Percentiles rank a stretch among this genome's conserved stretches.
Evolutionary conservation across 2,113 vertebrate genomes (phyloP).

Genomic region (Carlito syrichta): DNA sequence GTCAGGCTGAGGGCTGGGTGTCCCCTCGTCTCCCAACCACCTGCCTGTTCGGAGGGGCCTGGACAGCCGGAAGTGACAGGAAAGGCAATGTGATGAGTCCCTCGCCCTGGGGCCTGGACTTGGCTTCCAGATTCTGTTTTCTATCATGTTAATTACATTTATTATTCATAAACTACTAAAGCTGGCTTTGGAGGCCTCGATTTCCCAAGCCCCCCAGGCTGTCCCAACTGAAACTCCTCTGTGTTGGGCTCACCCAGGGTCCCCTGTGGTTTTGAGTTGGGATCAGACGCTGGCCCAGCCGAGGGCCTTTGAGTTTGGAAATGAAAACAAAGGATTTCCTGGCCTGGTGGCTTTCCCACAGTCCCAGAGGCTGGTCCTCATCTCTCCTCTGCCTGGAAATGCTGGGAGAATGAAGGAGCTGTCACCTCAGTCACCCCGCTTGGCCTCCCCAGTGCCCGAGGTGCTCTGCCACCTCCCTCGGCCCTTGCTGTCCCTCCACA

Average conservation of each 20-base stretch:
- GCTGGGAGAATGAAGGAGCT: background rate
- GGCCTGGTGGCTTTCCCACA: background rate
- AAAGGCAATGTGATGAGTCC: background rate
- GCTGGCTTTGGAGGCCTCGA: conserved; percentile 41
- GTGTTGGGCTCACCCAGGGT: background rate
- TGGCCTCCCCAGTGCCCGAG: background rate
- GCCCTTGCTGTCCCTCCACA: background rate
- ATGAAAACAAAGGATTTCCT: conserved; percentile 49
- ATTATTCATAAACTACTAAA: conserved; percentile 67
- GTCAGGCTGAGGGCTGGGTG: too few relatives aligned
- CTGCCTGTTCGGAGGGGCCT: background rate
- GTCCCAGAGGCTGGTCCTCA: background rate
- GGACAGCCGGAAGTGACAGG: background rate
- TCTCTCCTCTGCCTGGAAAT: background rate
- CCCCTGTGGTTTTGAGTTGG: conserved; percentile 31
- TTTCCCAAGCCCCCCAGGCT: conserved; percentile 41
- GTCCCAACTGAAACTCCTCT: conserved; percentile 56
- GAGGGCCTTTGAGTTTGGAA: background rate
- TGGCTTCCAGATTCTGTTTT: conserved; percentile 57
- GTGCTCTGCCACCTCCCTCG: fast-evolving
- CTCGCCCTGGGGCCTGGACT: background rate
- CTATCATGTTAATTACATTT: conserved; percentile 64
- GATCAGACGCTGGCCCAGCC: conserved; percentile 49
- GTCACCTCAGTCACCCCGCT: background rate
- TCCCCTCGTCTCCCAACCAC: background rate